Evolutionary conservation across 2,888 invertebrate genomes (phyloP).

Genomic region (Micropterix aruncella): DNA sequence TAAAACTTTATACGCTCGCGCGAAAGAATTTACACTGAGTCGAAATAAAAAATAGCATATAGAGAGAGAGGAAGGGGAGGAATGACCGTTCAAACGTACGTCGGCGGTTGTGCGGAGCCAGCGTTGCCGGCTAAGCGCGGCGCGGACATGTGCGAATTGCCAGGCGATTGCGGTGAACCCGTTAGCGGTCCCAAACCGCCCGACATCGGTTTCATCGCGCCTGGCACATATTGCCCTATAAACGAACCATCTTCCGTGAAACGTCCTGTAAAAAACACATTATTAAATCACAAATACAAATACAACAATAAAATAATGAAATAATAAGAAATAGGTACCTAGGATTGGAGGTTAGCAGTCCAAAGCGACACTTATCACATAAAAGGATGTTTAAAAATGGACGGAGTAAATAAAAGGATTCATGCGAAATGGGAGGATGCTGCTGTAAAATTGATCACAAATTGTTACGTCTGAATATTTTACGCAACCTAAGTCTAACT

Average conservation of each 20-base stretch:
- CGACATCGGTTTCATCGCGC: slow-evolving; percentile 49
- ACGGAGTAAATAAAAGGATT: too few species aligned
- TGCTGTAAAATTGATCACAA: too few species aligned
- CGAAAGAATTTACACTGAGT: too few species aligned
- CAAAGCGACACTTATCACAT: slow-evolving; percentile 1
- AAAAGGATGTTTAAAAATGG: slow-evolving; percentile 1
- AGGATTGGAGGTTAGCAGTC: slow-evolving; percentile 1
- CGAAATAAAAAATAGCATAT: too few species aligned
- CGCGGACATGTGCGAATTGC: slow-evolving; percentile 11
- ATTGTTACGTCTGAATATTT: too few species aligned
- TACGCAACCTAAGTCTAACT: too few species aligned
- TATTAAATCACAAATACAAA: background rate
- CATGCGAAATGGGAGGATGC: too few species aligned
- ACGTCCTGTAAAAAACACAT: slow-evolving; percentile 42
- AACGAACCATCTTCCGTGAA: slow-evolving; percentile 97
- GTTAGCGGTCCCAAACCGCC: slow-evolving; percentile 14
- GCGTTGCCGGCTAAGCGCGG: slow-evolving; percentile 12
- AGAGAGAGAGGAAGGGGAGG: too few species aligned
- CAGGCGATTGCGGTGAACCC: slow-evolving; percentile 17
- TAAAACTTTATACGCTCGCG: too few species aligned
- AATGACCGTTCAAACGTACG: slow-evolving; percentile 22
- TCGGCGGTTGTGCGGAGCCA: slow-evolving; percentile 17
- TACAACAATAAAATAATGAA: background rate
- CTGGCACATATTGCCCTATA: slow-evolving; percentile 91
- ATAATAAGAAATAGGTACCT: background rate